A percentile compares a stretch with the other conserved stretches of the same genome.
Conservation (phyloP, 2,888 invertebrate genomes). For the Drosophila bunnanda region DNA sequence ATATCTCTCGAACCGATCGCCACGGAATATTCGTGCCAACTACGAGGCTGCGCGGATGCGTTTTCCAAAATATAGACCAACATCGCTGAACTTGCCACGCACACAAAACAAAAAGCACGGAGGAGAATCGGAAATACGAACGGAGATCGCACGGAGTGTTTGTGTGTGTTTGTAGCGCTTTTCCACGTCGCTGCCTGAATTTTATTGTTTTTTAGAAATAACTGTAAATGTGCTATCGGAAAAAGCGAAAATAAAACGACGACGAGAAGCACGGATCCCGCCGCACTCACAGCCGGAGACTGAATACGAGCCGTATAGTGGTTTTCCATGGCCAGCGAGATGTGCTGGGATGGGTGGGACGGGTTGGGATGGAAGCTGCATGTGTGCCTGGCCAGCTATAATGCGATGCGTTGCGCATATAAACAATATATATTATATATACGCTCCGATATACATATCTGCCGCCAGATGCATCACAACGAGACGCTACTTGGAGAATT, state of each 20-base stretch:
- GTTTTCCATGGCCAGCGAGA: slow-evolving; percentile 63
- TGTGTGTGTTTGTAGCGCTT: slow-evolving; percentile 55
- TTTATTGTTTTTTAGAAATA: slow-evolving; percentile 82
- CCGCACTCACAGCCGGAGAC: slow-evolving; percentile 44
- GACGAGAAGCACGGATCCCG: slow-evolving; percentile 40
- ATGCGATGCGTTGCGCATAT: slow-evolving; percentile 78
- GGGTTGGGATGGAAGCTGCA: slow-evolving; percentile 53
- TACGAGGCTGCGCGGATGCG: slow-evolving; percentile 67
- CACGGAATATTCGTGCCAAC: slow-evolving; percentile 74
- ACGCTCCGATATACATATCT: slow-evolving; percentile 33
- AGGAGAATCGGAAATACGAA: slow-evolving; percentile 26
- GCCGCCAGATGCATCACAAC: slow-evolving; percentile 58
- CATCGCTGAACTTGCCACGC: slow-evolving; percentile 73
- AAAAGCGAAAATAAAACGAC: slow-evolving; percentile 73
- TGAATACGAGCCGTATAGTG: slow-evolving; percentile 74
- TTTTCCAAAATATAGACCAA: slow-evolving; percentile 78
- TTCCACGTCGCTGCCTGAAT: slow-evolving; percentile 73
- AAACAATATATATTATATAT: slow-evolving; percentile 28
- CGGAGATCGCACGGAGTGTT: slow-evolving; percentile 34
- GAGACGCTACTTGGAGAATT: slow-evolving; percentile 64
- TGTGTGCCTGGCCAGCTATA: slow-evolving; percentile 63
- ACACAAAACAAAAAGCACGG: slow-evolving; percentile 33
- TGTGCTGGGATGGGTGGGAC: slow-evolving; percentile 26
- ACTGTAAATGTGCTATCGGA: slow-evolving; percentile 80
- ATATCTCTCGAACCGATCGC: slow-evolving; percentile 64